Percentiles rank a stretch among this genome's conserved stretches.
phyloP scores from a whole-genome alignment of 1,140 invertebrate species.

The Drosophila grimshawi region DNA sequence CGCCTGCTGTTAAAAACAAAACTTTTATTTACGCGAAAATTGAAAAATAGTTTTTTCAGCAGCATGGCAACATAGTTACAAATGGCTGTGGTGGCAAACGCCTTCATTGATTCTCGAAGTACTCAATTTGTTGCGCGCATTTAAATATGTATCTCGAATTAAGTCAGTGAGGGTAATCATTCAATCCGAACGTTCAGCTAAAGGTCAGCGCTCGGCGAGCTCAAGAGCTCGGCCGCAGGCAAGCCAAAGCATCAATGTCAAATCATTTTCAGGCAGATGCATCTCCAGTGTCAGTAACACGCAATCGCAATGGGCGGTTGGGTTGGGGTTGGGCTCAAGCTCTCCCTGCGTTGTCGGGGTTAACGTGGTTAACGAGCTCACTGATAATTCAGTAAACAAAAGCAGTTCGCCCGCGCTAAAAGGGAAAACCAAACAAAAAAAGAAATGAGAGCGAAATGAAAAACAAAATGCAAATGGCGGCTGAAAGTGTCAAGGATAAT shows the following conservation, averaged over 20 bases:
- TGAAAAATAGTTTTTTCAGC: constrained; percentile 71
- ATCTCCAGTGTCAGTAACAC: constrained; percentile 54
- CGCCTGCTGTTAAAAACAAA: constrained; percentile 50
- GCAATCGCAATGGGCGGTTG: neutral
- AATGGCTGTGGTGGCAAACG: constrained; percentile 19
- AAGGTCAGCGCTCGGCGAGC: constrained; percentile 16
- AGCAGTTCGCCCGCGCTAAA: constrained; percentile 3
- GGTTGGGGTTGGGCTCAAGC: neutral
- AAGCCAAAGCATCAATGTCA: constrained; percentile 48
- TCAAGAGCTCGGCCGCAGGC: constrained; percentile 54
- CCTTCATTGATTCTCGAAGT: constrained; percentile 66
- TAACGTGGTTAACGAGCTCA: constrained; percentile 67
- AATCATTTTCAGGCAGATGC: constrained; percentile 27
- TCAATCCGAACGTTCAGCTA: neutral
- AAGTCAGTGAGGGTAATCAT: neutral
- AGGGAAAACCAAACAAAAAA: constrained; percentile 6
- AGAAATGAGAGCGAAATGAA: constrained; percentile 30
- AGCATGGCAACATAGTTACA: constrained; percentile 45
- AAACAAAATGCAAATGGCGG: constrained; percentile 49
- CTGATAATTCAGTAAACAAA: constrained; percentile 73
- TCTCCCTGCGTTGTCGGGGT: constrained; percentile 7
- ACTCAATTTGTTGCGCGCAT: constrained; percentile 1
- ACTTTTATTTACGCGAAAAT: constrained; percentile 60
- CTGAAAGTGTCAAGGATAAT: constrained; percentile 75
- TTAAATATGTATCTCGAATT: neutral